Evolutionary conservation across 2,113 vertebrate genomes (phyloP), one percentile per base, ranked within the genome.

Genomic region (Zonotrichia leucophrys): DNA sequence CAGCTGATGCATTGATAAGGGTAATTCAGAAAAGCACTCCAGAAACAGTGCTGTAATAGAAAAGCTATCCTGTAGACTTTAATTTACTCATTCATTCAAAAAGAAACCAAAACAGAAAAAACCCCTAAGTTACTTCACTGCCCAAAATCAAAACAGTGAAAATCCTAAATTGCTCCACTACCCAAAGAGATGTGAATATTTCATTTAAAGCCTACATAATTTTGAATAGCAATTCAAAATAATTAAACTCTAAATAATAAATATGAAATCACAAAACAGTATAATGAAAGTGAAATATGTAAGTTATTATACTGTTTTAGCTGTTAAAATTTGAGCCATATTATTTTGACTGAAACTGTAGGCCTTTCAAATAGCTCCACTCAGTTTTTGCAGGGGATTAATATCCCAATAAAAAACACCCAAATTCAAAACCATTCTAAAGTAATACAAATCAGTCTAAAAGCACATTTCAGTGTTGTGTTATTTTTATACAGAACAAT

Each of bases 31-130:
- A 79, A 18, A 67, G 28, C 4, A 31, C 17, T 53, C 4, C 10
- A 62, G 58, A 82, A 50, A 0, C 2, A 76, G 8, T 2, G 1
- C 1, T 68, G 9, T 42, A 68, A 55, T 9, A 67, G 13, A 41
- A 58, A 62, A 82, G 3, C 1, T 5, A 12, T 68, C 12, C 24
- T 79, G 24, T 35, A 68, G 15, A 50, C 6, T 39, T 67, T 37
- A 4, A 44, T 79, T 67, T 73, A 39, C 3, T 69, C 4, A 42
- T 66, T 68, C 30, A 4, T 77, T 55, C 3, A 39, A 50, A 72
- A 69, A 37, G 13, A 13, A 39, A 24, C 3, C 10, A 33, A 55
- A 35, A 20, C 2, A 28, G 12, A 52, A 41, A 55, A 58, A 50
- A 35, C 2, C 0, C 9, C 7, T 28, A n/a, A 42, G 9, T 68